These are phyloP conservation scores for Numida meleagris DNA, from an alignment of 2,113 vertebrate species.

Conservation along the genomic window DNA sequence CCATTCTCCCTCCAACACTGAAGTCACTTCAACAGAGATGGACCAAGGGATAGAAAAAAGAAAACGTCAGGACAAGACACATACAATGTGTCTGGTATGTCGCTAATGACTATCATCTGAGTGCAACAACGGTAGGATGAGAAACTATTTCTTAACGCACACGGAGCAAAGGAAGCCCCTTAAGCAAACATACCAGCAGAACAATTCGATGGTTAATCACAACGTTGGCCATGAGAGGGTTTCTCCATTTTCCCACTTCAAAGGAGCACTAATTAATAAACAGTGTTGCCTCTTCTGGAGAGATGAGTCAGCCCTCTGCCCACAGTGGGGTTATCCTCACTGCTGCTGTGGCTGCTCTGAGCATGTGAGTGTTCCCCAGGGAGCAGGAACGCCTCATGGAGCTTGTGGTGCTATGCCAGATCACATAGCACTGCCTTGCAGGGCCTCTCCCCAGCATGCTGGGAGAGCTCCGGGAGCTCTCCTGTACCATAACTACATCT, in stretches of 20 bases:
- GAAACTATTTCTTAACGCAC: conserved; percentile 65
- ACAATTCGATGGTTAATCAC: conserved; percentile 72
- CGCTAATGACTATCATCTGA: conserved; percentile 71
- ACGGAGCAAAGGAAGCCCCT: conserved; percentile 67
- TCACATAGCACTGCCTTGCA: background rate
- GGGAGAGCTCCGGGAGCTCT: background rate
- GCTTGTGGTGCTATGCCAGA: background rate
- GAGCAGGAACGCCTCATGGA: conserved; percentile 15
- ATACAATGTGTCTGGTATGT: conserved; percentile 40
- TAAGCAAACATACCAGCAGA: conserved; percentile 69
- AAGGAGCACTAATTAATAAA: conserved; percentile 69
- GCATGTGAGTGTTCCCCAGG: background rate
- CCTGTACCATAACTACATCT: background rate
- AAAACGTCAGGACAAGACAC: background rate
- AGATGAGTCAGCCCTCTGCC: conserved; percentile 59
- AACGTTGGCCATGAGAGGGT: conserved; percentile 29
- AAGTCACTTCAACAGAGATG: background rate
- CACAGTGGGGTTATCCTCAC: conserved; percentile 42
- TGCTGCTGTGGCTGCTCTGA: conserved; percentile 31
- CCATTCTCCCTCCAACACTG: background rate
- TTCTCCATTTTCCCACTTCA: conserved; percentile 67
- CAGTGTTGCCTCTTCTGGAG: conserved; percentile 54
- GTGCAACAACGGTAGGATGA: conserved; percentile 48
- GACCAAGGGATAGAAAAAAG: background rate
- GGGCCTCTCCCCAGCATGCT: background rate